Base-by-base conservation (phyloP, 2,888 invertebrate genomes). In the Andricus quercusramuli region DNA sequence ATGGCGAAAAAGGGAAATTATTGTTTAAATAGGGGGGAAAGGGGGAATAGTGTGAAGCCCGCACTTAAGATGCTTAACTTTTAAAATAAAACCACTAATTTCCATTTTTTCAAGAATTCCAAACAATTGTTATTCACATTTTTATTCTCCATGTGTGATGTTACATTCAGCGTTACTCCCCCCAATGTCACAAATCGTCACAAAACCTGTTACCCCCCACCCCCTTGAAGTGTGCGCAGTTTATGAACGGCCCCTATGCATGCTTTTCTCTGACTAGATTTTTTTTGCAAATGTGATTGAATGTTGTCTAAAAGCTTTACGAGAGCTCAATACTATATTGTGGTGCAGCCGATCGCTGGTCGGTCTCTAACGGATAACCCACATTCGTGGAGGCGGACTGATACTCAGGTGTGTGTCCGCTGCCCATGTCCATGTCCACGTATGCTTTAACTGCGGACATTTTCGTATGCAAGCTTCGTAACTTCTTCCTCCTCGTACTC, bases 401-500 rank as follows among this genome's bases (percentile, higher is more conserved):
- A 89, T 90, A 89, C 86, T 80, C 81, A 82, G 78, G 66, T 79
- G 77, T 82, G 78, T 82, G 82, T 64, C 83, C 85, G 84, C n/a
- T n/a, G n/a, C n/a, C n/a, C n/a, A n/a, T 83, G 83, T 51, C 51
- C 20, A 51, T 20, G 47, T 70, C 25, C 74, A 74, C 74, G 74
- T 74, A 74, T 84, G 83, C 82, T 79, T 80, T 79, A 81, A 74
- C 81, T 82, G 78, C 82, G 80, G 51, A 74, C 82, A 79, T 85
- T 84, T 91, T 90, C 86, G 91, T 91, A 91, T 91, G 90, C 90
- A 90, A 88, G 89, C 88, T 88, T 89, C 90, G 91, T 91, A 88
- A 85, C 83, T 85, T 88, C 88, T 89, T 88, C 86, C 81, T 83
- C 79, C 81, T 83, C 80, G 79, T 83, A 81, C 82, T 68, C 47